Conservation (phyloP, 1,140 invertebrate genomes). For the Cydia fagiglandana region DNA sequence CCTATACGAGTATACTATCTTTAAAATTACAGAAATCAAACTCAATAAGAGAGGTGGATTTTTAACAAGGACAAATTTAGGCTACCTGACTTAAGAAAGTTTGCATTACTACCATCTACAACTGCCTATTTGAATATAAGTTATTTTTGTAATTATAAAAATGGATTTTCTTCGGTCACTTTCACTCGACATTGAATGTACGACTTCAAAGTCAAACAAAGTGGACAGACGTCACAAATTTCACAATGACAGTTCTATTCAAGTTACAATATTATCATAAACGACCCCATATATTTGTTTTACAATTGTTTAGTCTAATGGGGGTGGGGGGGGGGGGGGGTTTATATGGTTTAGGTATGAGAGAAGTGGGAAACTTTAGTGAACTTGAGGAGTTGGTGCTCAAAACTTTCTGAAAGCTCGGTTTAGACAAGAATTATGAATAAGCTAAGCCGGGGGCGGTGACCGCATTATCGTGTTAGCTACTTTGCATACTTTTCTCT, state of each 20-base stretch:
- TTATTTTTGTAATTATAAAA: too few species aligned
- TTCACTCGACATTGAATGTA: neutral
- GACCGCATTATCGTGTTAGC: neutral
- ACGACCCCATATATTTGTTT: neutral
- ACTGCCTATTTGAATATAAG: too few species aligned
- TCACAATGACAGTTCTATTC: neutral
- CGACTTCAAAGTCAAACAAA: neutral
- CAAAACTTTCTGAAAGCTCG: neutral
- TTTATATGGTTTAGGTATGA: slow-evolving; percentile 2
- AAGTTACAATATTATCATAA: neutral
- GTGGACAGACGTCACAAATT: neutral
- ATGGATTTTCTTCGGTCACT: neutral
- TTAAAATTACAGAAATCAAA: too few species aligned
- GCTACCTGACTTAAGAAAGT: too few species aligned
- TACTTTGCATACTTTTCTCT: too few species aligned
- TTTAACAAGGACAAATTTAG: too few species aligned
- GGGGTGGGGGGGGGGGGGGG: neutral
- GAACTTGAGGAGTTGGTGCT: neutral
- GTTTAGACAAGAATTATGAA: neutral
- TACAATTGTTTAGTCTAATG: neutral
- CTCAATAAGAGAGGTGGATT: too few species aligned
- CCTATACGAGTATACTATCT: too few species aligned
- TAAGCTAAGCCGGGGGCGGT: neutral
- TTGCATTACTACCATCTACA: too few species aligned
- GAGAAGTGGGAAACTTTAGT: neutral